A percentile compares a stretch with the other conserved stretches of the same genome.
Conservation (phyloP, 2,888 invertebrate species). For the Oligia latruncula region DNA sequence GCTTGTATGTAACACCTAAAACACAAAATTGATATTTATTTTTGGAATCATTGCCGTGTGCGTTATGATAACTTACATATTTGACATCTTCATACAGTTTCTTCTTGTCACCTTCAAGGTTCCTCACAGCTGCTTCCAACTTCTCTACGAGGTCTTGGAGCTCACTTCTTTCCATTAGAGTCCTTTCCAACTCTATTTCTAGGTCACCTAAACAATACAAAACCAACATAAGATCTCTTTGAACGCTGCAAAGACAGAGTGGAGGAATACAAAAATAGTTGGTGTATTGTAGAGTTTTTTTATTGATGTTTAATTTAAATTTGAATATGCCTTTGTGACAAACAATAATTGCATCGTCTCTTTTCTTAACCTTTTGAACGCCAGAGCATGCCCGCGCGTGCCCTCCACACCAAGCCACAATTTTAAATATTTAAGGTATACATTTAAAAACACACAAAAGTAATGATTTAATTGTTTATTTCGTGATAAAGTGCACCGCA, state of each 20-base stretch:
- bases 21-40: no score
- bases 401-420: no score
- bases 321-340: background rate
- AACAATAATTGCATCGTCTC: background rate
- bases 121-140: slow-evolving; percentile 92
- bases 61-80: slow-evolving; percentile 84
- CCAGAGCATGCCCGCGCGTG: no score
- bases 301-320: background rate
- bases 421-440: no score
- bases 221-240: background rate
- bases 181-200: slow-evolving; percentile 94
- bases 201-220: slow-evolving; percentile 90
- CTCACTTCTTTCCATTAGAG: slow-evolving; percentile 93
- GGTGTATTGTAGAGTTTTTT: background rate
- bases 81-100: slow-evolving; percentile 93
- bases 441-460: no score
- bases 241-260: background rate
- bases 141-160: slow-evolving; percentile 94
- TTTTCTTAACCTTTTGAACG: no score
- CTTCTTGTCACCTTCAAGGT: slow-evolving; percentile 93
- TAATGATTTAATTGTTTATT: no score
- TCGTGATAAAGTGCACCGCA: no score
- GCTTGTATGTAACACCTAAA: no score
- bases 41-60: background rate
- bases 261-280: background rate